Percentiles rank a stretch among this genome's conserved stretches.
Conservation (phyloP, 2,888 invertebrate species). For the Noctua fimbriata region DNA sequence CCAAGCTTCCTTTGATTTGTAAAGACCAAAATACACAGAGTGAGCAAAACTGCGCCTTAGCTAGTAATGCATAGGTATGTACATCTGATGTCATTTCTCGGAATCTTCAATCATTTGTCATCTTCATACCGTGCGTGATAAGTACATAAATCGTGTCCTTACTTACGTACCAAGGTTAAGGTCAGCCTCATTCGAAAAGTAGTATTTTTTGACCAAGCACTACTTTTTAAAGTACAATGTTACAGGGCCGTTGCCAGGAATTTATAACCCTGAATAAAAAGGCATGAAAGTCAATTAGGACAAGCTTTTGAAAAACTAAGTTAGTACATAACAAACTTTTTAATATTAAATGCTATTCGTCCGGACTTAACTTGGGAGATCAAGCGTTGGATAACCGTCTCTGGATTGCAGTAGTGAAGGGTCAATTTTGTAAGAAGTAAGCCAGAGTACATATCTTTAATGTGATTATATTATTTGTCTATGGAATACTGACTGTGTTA, state of each 20-base stretch:
- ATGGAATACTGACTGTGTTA: no score
- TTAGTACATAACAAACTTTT: neutral
- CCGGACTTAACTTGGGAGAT: neutral
- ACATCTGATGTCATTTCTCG: conserved; percentile 18
- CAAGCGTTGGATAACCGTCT: neutral
- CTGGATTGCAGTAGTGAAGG: no score
- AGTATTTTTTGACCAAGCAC: conserved; percentile 11
- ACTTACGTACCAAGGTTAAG: conserved; percentile 38
- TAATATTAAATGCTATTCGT: neutral
- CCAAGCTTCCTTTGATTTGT: neutral
- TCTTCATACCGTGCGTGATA: conserved; percentile 19
- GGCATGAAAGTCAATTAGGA: neutral
- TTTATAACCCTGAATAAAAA: neutral
- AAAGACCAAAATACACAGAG: neutral
- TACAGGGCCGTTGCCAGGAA: neutral
- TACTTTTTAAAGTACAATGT: conserved; percentile 16
- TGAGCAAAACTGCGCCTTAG: neutral
- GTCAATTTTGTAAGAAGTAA: no score
- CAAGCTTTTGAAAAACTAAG: neutral
- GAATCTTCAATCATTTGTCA: conserved; percentile 52
- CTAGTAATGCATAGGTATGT: neutral
- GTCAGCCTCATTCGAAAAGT: conserved; percentile 33
- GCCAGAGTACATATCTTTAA: no score
- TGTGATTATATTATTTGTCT: no score
- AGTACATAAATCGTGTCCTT: conserved; percentile 38